A percentile compares a stretch with the other conserved stretches of the same genome.
These are phyloP conservation scores for Nysson spinosus DNA, from an alignment of 2,888 invertebrate species.

Conservation along the genomic window DNA sequence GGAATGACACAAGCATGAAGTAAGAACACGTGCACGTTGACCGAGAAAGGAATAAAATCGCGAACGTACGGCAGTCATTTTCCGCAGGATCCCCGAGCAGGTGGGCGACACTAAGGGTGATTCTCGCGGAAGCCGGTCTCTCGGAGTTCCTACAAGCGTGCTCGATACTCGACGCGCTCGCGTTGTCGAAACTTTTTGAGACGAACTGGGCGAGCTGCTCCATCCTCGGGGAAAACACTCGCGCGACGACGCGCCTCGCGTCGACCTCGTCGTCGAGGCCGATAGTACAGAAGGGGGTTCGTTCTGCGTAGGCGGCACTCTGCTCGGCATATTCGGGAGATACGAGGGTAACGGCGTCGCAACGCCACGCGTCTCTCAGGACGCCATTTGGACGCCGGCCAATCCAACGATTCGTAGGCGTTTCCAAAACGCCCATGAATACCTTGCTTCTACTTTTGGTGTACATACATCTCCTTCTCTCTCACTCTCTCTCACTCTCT, in stretches of 20 bases:
- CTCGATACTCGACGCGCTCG: constrained; percentile 35
- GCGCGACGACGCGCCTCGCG: constrained; percentile 55
- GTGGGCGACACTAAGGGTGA: constrained; percentile 73
- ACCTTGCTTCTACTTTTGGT: constrained; percentile 7
- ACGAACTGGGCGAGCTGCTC: constrained; percentile 95
- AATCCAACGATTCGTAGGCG: constrained; percentile 47
- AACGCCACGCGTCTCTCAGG: constrained; percentile 56
- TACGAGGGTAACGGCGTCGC: constrained; percentile 39
- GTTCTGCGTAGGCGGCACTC: background rate
- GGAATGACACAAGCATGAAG: too few relatives aligned
- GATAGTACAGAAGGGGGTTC: constrained; percentile 40
- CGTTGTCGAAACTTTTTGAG: constrained; percentile 86
- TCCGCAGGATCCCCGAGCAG: constrained; percentile 64
- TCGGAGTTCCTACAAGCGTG: constrained; percentile 39
- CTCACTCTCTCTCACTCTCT: background rate
- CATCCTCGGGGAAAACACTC: constrained; percentile 79
- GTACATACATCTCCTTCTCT: constrained; percentile 6
- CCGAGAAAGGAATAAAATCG: constrained; percentile 17
- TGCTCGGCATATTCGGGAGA: background rate
- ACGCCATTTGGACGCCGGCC: constrained; percentile 60
- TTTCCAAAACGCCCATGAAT: constrained; percentile 27
- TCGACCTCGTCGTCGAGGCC: constrained; percentile 54
- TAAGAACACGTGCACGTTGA: constrained; percentile 1
- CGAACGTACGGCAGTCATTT: constrained; percentile 60
- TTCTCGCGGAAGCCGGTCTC: constrained; percentile 52